Base-by-base conservation (phyloP, 1,140 invertebrate species). In the Drosophila kurseongensis region DNA sequence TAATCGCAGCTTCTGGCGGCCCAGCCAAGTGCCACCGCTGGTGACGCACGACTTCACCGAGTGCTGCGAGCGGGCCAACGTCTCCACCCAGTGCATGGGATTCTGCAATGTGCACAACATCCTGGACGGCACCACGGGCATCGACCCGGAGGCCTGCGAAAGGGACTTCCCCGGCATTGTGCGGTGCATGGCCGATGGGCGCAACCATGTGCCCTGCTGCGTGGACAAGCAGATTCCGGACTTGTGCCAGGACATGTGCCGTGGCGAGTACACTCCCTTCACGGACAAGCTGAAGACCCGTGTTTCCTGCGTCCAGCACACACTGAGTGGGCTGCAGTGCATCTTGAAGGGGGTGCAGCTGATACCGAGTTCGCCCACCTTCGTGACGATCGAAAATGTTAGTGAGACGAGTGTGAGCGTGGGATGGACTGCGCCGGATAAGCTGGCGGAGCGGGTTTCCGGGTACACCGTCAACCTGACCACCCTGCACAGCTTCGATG, bases 101-200 rank as follows among this genome's bases (percentile, higher is more conserved):
- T 97, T 97, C 83, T 97, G 96, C 92, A 96, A 95, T 75, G 95
- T 97, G n/a, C 95, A 96, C 82, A 96, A 95, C 68, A 97, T 97
- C 51, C 88, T 97, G 13, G 96, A 97, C 86, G 96, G 96, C 10
- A 95, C 93, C n/a, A 96, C 96, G 0, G 95, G 96, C 8, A 94
- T 95, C 63, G 95, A 97, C 90, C 96, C 96, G 1, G 96, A 96
- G 82, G 94, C 95, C 23, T 97, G 96, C 78, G 96, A 97, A 91
- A 92, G 93, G 32, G 95, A 97, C 81, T 96, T 97, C 77, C 95
- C 96, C 1, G 92, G 94, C 41, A 97, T 97, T 65, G 96, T 97
- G 12, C 94, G 93, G 32, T 95, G 95, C 79, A 95, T 95, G 95
- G 95, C 94, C 79, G 96, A 97, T 92, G 96, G 96, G 0, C 93